Evolutionary conservation across 2,797 vertebrate species (phyloP).

Genomic region (Danio aesculapii): DNA sequence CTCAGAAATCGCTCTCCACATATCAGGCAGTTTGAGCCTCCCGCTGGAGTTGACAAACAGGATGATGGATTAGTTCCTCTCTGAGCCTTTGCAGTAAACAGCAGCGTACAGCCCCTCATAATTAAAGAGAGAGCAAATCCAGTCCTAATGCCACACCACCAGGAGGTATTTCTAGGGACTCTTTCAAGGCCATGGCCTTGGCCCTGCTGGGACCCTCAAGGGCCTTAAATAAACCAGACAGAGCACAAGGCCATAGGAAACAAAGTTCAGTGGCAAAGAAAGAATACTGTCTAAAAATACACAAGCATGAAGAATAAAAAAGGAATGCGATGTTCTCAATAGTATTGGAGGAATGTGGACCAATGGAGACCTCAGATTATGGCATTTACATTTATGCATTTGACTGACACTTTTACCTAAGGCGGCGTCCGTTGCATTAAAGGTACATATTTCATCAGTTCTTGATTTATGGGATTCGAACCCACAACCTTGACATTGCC

Average conservation of each 20-base stretch:
- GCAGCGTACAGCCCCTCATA: conserved; percentile 27
- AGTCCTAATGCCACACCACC: conserved; percentile 25
- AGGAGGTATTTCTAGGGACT: conserved; percentile 38
- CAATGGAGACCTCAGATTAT: conserved; percentile 6
- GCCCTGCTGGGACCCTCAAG: background rate
- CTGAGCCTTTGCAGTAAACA: conserved; percentile 55
- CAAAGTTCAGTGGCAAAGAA: conserved; percentile 9
- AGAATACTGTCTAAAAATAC: conserved; percentile 56
- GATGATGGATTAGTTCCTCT: conserved; percentile 56
- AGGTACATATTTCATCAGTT: too few relatives aligned
- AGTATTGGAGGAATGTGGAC: conserved; percentile 49
- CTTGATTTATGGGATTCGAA: too few relatives aligned
- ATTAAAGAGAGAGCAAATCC: conserved; percentile 54
- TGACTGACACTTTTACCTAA: too few relatives aligned
- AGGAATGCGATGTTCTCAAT: conserved; percentile 40
- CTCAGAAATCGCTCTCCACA: conserved; percentile 32
- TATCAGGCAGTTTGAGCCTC: conserved; percentile 45
- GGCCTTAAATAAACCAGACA: conserved; percentile 51
- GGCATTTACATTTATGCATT: too few relatives aligned
- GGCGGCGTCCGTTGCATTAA: too few relatives aligned
- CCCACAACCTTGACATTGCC: too few relatives aligned
- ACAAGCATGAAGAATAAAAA: conserved; percentile 42
- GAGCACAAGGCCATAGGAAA: conserved; percentile 49
- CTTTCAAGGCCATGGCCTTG: conserved; percentile 25
- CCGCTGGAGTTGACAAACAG: conserved; percentile 50